Percentiles rank a stretch among this genome's conserved stretches.
phyloP scores from a whole-genome alignment of 2,797 vertebrate species.

The Gymnothorax javanicus region DNA sequence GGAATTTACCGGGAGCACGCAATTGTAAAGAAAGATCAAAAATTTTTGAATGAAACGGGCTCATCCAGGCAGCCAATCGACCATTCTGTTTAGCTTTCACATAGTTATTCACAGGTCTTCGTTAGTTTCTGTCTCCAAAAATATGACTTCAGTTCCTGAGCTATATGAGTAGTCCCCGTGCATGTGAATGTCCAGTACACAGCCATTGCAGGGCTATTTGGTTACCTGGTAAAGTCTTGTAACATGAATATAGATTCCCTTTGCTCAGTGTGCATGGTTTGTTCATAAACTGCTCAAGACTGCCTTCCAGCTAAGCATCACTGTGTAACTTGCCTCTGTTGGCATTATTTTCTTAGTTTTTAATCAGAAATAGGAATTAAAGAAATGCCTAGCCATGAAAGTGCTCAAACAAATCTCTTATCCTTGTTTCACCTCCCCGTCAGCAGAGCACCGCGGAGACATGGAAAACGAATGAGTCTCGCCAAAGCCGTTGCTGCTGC shows the following conservation, averaged over 20 bases:
- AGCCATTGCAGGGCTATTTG: too few relatives aligned
- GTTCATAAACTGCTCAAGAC: background rate
- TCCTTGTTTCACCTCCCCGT: constrained; percentile 10
- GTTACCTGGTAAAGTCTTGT: background rate
- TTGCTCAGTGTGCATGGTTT: background rate
- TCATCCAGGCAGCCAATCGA: background rate
- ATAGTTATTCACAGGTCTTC: background rate
- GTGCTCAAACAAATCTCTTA: background rate
- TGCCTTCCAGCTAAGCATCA: background rate
- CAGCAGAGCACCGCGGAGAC: background rate
- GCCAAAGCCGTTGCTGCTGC: background rate
- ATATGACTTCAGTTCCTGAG: background rate
- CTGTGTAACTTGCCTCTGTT: constrained; percentile 1
- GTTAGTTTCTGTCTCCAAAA: background rate
- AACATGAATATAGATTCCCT: background rate
- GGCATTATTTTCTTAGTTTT: too few relatives aligned
- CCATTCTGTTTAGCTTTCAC: background rate
- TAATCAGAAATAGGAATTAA: too few relatives aligned
- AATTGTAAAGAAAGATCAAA: background rate
- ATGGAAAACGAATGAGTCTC: background rate
- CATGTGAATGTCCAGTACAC: too few relatives aligned
- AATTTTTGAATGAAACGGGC: background rate
- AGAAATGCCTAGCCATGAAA: background rate
- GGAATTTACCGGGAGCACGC: background rate
- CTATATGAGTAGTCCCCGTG: background rate